Base-by-base conservation (phyloP, 2,113 vertebrate genomes). In the Thryonomys swinderianus region DNA sequence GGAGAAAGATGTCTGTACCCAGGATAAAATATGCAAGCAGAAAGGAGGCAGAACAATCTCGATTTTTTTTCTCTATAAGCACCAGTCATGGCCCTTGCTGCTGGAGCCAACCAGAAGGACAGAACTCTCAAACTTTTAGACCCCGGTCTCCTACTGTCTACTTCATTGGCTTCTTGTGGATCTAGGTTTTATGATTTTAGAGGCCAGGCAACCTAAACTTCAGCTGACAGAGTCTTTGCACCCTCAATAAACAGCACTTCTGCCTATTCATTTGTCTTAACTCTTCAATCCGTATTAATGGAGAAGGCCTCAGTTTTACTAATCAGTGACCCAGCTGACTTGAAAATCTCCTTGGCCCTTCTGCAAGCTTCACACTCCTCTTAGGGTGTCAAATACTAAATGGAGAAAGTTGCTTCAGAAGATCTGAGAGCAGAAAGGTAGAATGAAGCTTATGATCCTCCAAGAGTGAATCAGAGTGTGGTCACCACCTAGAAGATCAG, bases 261-360 rank as follows among this genome's bases (percentile, higher is more conserved):
- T 86, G 30, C 27, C 17, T 51, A 53, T 18, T 4, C 34, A 53
- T 82, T 61, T 66, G 34, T 1, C 45, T 25, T 23, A 12, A 40
- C 20, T 57, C 53, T 76, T 16, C 32, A 25, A 18, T 66, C 32
- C 12, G 67, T 90, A 61, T 48, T 25, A 73, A 53, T 73, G 45
- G 67, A 69, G 5, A 48, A 5, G 85, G 67, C n/a, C 5, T 27
- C 64, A 3, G 2, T 42, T 94, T 88, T 87, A 45, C 45, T 25
- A 40, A 66, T 87, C 40, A 40, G 37, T 0, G 59, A 6, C n/a
- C 18, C 3, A 88, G 27, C 20, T 34, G 59, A 57, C 32, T 4
- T 83, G 57, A 30, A 91, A 37, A 67, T 74, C 21, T 92, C 89
- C 66, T 30, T 61, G 64, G 84, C 45, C 81, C 34, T 81, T 95